Evolutionary conservation across 2,888 invertebrate genomes (phyloP).

Genomic region (Epistrophe eligans): DNA sequence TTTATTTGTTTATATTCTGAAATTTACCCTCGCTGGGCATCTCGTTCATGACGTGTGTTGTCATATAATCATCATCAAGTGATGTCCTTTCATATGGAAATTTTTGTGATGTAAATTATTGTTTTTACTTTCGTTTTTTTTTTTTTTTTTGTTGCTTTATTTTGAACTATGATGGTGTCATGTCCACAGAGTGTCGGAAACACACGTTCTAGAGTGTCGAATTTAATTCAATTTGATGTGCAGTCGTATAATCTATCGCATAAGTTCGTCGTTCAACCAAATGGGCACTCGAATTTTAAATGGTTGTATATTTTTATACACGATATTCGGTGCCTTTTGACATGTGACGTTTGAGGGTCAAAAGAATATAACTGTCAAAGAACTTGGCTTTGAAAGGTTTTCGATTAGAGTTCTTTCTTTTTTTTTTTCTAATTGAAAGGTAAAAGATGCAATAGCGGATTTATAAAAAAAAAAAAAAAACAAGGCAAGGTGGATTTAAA

Average conservation of each 20-base stretch:
- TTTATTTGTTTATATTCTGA: not conserved
- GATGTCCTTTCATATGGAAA: slow-evolving; percentile 72
- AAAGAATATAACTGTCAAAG: slow-evolving; percentile 5
- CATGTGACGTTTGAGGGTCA: not conserved
- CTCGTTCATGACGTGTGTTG: slow-evolving; percentile 9
- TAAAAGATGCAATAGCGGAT: not conserved
- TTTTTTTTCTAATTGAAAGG: not conserved
- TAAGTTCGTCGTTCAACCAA: slow-evolving; percentile 13
- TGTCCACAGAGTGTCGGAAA: slow-evolving; percentile 34
- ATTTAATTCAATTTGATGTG: slow-evolving; percentile 67
- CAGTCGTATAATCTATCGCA: slow-evolving; percentile 25
- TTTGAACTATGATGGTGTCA: slow-evolving; percentile 20
- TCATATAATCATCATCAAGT: slow-evolving; percentile 54
- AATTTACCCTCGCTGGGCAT: slow-evolving; percentile 1
- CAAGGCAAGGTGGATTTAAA: not conserved
- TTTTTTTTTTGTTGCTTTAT: not conserved
- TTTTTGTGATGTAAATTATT: slow-evolving; percentile 47
- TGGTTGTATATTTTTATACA: not conserved
- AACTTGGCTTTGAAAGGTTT: slow-evolving; percentile 50
- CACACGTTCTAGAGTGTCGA: slow-evolving; percentile 32
- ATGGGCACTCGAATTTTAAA: slow-evolving; percentile 25
- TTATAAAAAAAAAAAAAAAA: not conserved
- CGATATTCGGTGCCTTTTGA: not conserved
- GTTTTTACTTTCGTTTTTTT: slow-evolving; percentile 8
- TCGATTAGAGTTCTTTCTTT: not conserved